These are phyloP conservation scores for Pammene fasciana DNA, from an alignment of 2,888 invertebrate species.

Conservation along the genomic window DNA sequence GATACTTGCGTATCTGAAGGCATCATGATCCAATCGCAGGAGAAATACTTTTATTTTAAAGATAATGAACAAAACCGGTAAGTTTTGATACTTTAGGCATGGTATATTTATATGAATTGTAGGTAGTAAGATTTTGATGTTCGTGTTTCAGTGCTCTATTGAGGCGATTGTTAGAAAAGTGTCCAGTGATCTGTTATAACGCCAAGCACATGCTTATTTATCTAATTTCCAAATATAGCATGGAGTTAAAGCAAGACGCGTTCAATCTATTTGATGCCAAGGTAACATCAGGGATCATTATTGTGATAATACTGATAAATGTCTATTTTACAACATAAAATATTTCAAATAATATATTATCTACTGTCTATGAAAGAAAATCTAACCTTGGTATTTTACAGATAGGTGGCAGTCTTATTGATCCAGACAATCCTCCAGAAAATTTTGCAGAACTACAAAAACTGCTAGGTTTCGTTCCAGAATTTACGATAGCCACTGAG, in stretches of 20 bases:
- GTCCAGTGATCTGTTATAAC: slow-evolving; percentile 67
- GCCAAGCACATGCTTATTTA: slow-evolving; percentile 67
- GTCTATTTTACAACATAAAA: too few relatives aligned
- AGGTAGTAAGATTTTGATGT: neutral
- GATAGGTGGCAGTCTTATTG: slow-evolving; percentile 72
- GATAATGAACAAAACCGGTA: slow-evolving; percentile 49
- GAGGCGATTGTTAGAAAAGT: slow-evolving; percentile 50
- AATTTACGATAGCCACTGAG: slow-evolving; percentile 62
- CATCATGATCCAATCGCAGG: slow-evolving; percentile 56
- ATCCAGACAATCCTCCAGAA: slow-evolving; percentile 71
- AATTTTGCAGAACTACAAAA: slow-evolving; percentile 66
- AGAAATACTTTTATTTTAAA: slow-evolving; percentile 59
- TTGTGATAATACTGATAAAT: too few relatives aligned
- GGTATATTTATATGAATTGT: neutral
- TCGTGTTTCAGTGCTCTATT: slow-evolving; percentile 54
- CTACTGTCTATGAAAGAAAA: too few relatives aligned
- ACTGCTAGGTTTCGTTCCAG: slow-evolving; percentile 53
- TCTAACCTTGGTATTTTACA: slow-evolving; percentile 41
- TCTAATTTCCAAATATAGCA: slow-evolving; percentile 54
- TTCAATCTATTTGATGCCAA: slow-evolving; percentile 59
- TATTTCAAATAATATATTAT: too few relatives aligned
- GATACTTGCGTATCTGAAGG: slow-evolving; percentile 61
- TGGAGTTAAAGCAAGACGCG: slow-evolving; percentile 49
- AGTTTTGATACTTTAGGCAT: slow-evolving; percentile 8
- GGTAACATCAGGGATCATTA: slow-evolving; percentile 57